A percentile compares a stretch with the other conserved stretches of the same genome.
phyloP scores from a whole-genome alignment of 2,888 invertebrate species.

The Clivina fossor region DNA sequence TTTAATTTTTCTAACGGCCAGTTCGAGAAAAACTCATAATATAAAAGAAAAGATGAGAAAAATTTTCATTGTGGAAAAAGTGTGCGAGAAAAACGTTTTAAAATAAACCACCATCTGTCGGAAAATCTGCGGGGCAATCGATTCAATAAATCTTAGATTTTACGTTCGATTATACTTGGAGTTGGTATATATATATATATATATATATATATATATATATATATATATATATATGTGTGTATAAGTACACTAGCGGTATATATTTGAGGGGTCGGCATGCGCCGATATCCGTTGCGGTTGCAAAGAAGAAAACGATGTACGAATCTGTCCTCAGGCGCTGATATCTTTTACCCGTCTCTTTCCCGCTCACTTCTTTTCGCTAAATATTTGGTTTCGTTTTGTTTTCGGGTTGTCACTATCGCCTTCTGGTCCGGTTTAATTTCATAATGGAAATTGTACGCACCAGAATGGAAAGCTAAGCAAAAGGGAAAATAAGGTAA shows the following conservation, averaged over 20 bases:
- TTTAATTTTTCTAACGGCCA: too few relatives aligned
- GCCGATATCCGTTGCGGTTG: conserved; percentile 9
- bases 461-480: conserved; percentile 3
- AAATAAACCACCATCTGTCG: background rate
- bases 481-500: conserved; percentile 16
- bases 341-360: background rate
- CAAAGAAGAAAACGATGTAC: background rate
- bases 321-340: background rate
- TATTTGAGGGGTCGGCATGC: too few relatives aligned
- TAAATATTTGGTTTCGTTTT: background rate
- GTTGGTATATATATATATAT: background rate
- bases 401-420: background rate
- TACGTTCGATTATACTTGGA: background rate
- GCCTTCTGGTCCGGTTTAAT: conserved; percentile 9
- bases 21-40: too few relatives aligned
- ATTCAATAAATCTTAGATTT: too few relatives aligned
- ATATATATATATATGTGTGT: background rate
- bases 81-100: too few relatives aligned
- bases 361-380: background rate
- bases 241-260: conserved; percentile 5
- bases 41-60: too few relatives aligned
- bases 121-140: background rate
- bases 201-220: background rate
- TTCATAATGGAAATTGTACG: conserved; percentile 16
- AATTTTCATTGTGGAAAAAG: too few relatives aligned